These are phyloP conservation scores for Yponomeuta plumbellus DNA, from an alignment of 2,888 invertebrate species.

Conservation along the genomic window DNA sequence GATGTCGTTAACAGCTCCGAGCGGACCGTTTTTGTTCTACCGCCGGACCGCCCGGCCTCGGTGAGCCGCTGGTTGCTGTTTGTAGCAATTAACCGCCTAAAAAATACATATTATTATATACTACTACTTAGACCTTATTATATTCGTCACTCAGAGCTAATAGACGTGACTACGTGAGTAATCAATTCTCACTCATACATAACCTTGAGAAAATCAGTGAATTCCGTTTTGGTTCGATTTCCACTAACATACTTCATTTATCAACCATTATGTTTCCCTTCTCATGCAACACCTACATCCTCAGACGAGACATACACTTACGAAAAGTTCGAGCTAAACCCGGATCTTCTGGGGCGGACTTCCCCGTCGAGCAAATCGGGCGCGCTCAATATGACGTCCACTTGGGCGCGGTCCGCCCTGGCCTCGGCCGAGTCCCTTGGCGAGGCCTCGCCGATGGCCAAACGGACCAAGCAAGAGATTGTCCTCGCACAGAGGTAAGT, in stretches of 20 bases:
- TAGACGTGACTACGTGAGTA: no score
- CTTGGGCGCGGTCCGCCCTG: slow-evolving; percentile 41
- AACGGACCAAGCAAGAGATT: slow-evolving; percentile 96
- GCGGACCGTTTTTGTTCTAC: slow-evolving; percentile 95
- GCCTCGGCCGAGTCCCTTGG: slow-evolving; percentile 67
- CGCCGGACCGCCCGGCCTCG: slow-evolving; percentile 84
- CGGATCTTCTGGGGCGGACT: slow-evolving; percentile 49
- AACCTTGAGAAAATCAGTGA: no score
- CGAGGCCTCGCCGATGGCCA: slow-evolving; percentile 93
- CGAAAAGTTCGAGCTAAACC: slow-evolving; percentile 79
- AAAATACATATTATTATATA: no score
- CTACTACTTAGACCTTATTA: no score
- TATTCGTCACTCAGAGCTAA: no score
- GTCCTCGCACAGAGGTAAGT: slow-evolving; percentile 88
- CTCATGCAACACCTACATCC: slow-evolving; percentile 14
- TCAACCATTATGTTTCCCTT: background rate
- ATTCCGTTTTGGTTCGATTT: no score
- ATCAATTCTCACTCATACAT: no score
- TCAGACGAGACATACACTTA: slow-evolving; percentile 74
- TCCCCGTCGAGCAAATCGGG: slow-evolving; percentile 33
- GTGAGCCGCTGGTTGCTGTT: slow-evolving; percentile 30
- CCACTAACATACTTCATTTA: background rate
- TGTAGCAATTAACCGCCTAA: no score
- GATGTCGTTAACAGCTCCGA: slow-evolving; percentile 89
- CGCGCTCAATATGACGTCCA: slow-evolving; percentile 45